Conservation (phyloP, 2,113 vertebrate genomes). For the Megaceryle maxima region DNA sequence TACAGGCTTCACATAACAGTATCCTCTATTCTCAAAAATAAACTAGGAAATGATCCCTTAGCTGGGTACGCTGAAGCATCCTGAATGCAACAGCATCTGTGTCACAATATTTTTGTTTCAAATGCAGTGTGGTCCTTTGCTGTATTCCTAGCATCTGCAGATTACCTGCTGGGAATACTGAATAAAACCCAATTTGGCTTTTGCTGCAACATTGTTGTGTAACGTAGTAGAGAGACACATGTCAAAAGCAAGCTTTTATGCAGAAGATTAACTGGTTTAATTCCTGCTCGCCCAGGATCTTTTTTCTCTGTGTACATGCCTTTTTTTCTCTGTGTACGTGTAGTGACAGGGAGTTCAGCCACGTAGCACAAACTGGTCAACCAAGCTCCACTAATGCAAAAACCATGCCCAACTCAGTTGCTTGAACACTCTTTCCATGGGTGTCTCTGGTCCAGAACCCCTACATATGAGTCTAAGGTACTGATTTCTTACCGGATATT, state of each 20-base stretch:
- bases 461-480: neutral
- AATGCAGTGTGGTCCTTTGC: neutral
- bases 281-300: neutral
- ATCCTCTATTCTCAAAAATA: neutral
- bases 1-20: neutral
- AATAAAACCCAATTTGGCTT: slow-evolving; percentile 22
- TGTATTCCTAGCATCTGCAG: neutral
- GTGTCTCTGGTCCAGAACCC: neutral
- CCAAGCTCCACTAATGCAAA: neutral
- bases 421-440: neutral
- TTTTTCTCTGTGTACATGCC: neutral
- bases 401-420: neutral
- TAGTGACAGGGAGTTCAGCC: neutral
- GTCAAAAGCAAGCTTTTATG: neutral
- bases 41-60: neutral
- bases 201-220: neutral
- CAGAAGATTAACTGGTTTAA: neutral
- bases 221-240: neutral
- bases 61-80: neutral
- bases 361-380: neutral
- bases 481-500: neutral
- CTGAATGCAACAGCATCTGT: neutral
- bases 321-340: neutral
- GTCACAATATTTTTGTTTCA: neutral
- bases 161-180: slow-evolving; percentile 30